Conservation (phyloP, 2,797 vertebrate species). For the Arctocebus calabarensis region DNA sequence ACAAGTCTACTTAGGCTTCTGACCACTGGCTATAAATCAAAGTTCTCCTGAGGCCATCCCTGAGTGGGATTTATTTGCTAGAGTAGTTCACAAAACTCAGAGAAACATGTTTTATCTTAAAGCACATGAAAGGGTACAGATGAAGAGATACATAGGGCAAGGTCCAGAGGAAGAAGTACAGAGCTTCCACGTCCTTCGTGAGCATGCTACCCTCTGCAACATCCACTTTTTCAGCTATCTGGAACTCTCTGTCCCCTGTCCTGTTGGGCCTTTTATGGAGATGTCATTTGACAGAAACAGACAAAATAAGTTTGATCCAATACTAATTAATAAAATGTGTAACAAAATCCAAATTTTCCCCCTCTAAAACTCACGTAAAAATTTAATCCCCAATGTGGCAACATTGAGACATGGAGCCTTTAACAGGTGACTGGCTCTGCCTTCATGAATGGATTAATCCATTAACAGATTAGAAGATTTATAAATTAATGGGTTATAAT, state of each 20-base stretch:
- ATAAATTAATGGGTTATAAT: background rate
- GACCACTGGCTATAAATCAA: background rate
- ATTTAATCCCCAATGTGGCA: background rate
- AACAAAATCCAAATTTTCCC: background rate
- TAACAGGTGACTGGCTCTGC: background rate
- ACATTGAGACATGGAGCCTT: background rate
- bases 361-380: background rate
- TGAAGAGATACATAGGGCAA: background rate
- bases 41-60: background rate
- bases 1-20: background rate
- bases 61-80: background rate
- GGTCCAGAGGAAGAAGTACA: background rate
- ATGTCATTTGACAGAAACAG: too few species aligned
- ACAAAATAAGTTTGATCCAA: background rate
- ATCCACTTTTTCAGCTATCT: background rate
- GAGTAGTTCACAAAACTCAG: background rate
- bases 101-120: background rate
- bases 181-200: background rate
- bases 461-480: background rate
- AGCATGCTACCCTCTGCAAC: background rate
- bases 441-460: background rate
- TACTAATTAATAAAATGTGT: background rate
- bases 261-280: background rate
- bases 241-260: background rate
- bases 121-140: background rate